These are phyloP conservation scores for Sepioteuthis lessoniana DNA, from an alignment of 2,888 invertebrate genomes.

Conservation along the genomic window DNA sequence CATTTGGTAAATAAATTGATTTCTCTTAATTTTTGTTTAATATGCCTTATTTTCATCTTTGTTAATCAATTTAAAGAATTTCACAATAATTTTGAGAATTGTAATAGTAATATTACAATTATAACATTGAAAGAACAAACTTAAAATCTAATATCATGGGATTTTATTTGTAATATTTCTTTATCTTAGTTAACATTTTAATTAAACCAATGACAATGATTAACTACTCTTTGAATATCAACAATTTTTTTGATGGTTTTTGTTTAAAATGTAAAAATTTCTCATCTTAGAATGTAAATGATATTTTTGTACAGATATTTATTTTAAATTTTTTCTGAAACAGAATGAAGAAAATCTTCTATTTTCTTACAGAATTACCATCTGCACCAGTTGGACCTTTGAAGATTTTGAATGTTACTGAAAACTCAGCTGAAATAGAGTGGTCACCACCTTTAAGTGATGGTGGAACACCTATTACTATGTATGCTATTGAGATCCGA, in stretches of 20 bases:
- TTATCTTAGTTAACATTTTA: too few relatives aligned
- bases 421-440: conserved; percentile 93
- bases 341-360: background rate
- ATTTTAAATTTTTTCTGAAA: background rate
- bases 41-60: background rate
- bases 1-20: conserved; percentile 80
- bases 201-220: background rate
- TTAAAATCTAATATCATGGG: too few relatives aligned
- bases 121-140: too few relatives aligned
- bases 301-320: too few relatives aligned
- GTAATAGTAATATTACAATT: too few relatives aligned
- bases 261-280: background rate
- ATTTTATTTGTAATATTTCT: background rate
- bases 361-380: conserved; percentile 63
- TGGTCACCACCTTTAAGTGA: conserved; percentile 98
- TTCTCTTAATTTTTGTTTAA: background rate
- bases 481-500: conserved; percentile 88
- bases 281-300: background rate
- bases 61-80: background rate
- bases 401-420: conserved; percentile 93
- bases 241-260: background rate
- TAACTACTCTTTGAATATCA: background rate
- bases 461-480: conserved; percentile 89
- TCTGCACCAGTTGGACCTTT: conserved; percentile 77
- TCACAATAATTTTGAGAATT: background rate